These are phyloP conservation scores for Pterois miles DNA, from an alignment of 2,797 vertebrate species.

Conservation along the genomic window DNA sequence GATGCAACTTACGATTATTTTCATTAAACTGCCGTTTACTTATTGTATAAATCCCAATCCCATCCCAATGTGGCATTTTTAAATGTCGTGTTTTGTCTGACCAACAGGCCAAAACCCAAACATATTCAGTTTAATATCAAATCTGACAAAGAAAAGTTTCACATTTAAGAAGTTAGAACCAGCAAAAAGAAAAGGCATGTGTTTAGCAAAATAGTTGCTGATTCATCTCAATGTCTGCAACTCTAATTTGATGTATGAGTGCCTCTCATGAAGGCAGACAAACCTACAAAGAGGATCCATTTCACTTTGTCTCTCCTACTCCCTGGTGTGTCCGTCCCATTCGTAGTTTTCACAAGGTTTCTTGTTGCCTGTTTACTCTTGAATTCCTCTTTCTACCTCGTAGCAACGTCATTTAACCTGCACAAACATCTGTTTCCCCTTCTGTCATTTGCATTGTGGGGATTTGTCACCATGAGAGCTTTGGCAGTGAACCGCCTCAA, in stretches of 20 bases:
- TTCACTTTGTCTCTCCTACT: neutral
- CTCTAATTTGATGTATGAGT: neutral
- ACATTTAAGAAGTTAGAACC: neutral
- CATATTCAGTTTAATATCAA: neutral
- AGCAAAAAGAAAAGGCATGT: neutral
- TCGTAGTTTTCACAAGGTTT: neutral
- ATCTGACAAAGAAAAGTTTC: neutral
- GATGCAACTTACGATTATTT: neutral
- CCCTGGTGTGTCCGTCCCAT: neutral
- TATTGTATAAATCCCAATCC: neutral
- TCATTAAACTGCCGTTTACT: too few species aligned
- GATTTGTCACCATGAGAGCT: neutral
- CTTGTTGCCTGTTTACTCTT: slow-evolving; percentile 36
- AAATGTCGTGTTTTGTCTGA: neutral
- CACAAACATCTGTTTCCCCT: neutral
- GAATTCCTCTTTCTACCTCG: slow-evolving; percentile 55
- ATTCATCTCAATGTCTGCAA: neutral
- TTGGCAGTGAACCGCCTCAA: slow-evolving; percentile 7
- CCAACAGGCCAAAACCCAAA: neutral
- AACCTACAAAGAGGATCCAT: neutral
- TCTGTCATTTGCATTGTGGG: slow-evolving; percentile 24
- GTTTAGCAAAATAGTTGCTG: neutral
- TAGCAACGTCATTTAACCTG: slow-evolving; percentile 39
- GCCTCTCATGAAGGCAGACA: neutral
- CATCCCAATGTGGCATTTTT: neutral